A percentile compares a stretch with the other conserved stretches of the same genome.
These are phyloP conservation scores for Papilio machaon DNA, from an alignment of 1,140 invertebrate genomes.

Conservation along the genomic window DNA sequence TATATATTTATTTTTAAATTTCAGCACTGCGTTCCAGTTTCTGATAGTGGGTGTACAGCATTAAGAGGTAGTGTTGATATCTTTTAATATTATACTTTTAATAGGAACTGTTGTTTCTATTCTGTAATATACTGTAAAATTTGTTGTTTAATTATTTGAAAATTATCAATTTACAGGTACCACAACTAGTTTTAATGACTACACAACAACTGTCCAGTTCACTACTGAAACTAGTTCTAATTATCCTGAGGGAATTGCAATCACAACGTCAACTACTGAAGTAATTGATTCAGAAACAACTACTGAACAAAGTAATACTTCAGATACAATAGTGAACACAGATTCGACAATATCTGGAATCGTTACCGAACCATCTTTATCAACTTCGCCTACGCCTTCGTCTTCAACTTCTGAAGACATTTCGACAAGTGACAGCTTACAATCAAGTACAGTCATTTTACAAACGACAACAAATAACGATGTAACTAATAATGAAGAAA, in stretches of 20 bases:
- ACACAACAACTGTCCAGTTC: not conserved
- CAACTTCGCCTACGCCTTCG: not conserved
- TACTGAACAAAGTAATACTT: constrained; percentile 1
- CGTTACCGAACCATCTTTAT: not conserved
- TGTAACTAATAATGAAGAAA: not conserved
- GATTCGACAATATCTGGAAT: constrained; percentile 6
- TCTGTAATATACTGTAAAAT: not conserved
- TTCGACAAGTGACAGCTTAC: not conserved
- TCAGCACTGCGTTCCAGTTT: constrained; percentile 44
- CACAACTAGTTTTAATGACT: not conserved
- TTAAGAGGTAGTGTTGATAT: constrained; percentile 14
- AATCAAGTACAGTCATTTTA: not conserved
- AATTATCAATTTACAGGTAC: not conserved
- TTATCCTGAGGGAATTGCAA: not conserved
- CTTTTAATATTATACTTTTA: not conserved
- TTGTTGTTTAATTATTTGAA: not conserved
- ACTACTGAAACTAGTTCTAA: constrained; percentile 11
- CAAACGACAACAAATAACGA: not conserved
- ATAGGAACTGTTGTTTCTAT: not conserved
- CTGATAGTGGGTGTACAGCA: constrained; percentile 49
- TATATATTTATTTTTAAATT: constrained; percentile 13
- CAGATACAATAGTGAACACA: not conserved
- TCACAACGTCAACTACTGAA: not conserved
- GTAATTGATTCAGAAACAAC: not conserved
- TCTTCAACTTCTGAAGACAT: not conserved